Evolutionary conservation across 2,797 vertebrate genomes (phyloP), one percentile per base, ranked within the genome.

Genomic region (Melanotaenia trifasciata): DNA sequence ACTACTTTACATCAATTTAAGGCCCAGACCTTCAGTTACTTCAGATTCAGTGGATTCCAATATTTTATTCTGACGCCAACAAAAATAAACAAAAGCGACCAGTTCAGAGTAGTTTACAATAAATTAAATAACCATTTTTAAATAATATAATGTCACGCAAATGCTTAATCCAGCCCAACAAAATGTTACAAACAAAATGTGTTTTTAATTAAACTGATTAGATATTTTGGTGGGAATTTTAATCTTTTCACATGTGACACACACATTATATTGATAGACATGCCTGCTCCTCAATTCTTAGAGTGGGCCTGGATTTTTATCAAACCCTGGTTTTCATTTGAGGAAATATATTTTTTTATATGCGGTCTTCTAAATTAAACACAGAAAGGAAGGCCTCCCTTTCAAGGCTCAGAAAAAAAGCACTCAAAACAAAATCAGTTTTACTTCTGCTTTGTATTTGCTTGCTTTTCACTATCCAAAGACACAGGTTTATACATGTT

Each of bases 291-390:
- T 47, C 7, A 8, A n/a, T 20, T 47, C 1, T 47, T 47, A n/a
- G 45, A 47, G 20, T 6, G 2, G 45, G 20, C 0, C 45, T 47
- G 20, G 45, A 47, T 47, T n/a, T 47, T 9, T n/a, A n/a, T 47
- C 45, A 47, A 47, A 47, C n/a, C 20, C 45, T 47, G 20, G 20
- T 47, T 47, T 47, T 47, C 43, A 47, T n/a, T 47, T 47, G 18
- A n/a, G 20, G 45, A 47, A 47, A 47, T n/a, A n/a, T 7, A n/a
- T 47, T n/a, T 47, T n/a, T n/a, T 47, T 3, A n/a, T 79, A 45
- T 36, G 5, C 58, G 36, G 43, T 68, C n/a, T 51, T 28, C 11
- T 32, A 40, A 70, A 58, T 78, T 22, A 58, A 56, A 60, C 20
- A 28, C 32, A n/a, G 20, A 12, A 30, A 18, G 3, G 33, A 14